Conservation (phyloP, 2,113 vertebrate species). For the Tinamus guttatus region DNA sequence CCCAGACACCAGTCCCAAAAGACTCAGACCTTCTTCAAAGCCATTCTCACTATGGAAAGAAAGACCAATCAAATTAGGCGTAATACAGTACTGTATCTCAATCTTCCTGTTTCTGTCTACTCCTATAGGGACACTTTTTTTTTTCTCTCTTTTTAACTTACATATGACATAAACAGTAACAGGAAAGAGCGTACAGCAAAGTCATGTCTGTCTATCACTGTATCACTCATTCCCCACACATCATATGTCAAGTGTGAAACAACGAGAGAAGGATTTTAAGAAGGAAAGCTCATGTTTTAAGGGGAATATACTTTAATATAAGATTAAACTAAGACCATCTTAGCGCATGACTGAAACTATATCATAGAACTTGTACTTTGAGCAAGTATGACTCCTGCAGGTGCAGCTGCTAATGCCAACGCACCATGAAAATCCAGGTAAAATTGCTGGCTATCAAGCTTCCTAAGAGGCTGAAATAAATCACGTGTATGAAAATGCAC, state of each 20-base stretch:
- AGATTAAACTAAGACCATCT: neutral
- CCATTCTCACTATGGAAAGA: conserved; percentile 79
- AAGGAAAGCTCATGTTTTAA: neutral
- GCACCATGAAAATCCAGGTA: neutral
- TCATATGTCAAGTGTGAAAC: neutral
- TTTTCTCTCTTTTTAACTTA: neutral
- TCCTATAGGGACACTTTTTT: neutral
- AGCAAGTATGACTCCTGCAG: neutral
- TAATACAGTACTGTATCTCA: neutral
- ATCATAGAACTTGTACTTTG: neutral
- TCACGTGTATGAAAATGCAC: neutral
- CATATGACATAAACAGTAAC: neutral
- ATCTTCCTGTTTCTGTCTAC: neutral
- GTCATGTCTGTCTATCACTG: neutral
- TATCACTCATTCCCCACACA: rapidly evolving
- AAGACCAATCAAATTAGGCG: conserved; percentile 44
- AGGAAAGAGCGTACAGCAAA: neutral
- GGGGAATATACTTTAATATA: neutral
- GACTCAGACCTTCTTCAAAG: conserved; percentile 83
- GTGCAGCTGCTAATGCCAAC: neutral
- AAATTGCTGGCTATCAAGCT: neutral
- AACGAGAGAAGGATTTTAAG: neutral
- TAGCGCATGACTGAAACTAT: neutral
- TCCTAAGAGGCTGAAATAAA: neutral
- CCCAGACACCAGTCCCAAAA: conserved; percentile 82